These are phyloP conservation scores for Coendou prehensilis DNA, from an alignment of 2,797 vertebrate genomes.

Conservation along the genomic window DNA sequence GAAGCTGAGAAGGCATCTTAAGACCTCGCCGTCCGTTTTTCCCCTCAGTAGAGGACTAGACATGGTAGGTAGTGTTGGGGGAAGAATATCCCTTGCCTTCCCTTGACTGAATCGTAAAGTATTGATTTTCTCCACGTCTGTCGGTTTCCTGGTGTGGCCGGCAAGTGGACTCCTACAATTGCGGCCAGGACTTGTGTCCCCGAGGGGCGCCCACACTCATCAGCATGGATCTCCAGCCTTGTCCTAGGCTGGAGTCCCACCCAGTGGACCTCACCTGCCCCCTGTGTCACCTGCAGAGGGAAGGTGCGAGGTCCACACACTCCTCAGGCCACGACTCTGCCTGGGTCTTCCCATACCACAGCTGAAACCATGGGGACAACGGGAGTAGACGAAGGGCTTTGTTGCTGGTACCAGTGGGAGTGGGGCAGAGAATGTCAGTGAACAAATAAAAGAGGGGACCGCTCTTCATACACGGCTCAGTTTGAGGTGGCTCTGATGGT, in stretches of 20 bases:
- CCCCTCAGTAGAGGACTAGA: constrained; percentile 1
- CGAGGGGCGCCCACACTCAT: fast-evolving
- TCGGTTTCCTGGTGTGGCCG: neutral
- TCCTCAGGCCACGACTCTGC: constrained; percentile 69
- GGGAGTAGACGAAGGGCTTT: neutral
- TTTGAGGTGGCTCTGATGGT: neutral
- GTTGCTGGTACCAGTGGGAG: neutral
- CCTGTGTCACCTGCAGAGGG: constrained; percentile 60
- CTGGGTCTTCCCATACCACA: constrained; percentile 47
- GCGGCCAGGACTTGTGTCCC: neutral
- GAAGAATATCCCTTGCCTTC: constrained; percentile 61
- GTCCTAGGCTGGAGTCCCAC: constrained; percentile 55
- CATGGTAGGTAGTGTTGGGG: neutral
- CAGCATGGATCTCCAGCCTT: neutral
- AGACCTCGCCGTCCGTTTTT: neutral
- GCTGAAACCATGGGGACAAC: constrained; percentile 46
- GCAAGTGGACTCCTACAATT: neutral
- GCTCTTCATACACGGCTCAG: fast-evolving
- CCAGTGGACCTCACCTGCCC: neutral
- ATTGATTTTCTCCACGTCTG: constrained; percentile 46
- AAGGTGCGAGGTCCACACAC: constrained; percentile 68
- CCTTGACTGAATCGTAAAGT: constrained; percentile 6
- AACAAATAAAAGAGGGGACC: neutral
- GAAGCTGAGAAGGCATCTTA: neutral
- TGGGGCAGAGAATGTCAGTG: neutral